These are phyloP conservation scores for Patagioenas fasciata DNA, from an alignment of 2,113 vertebrate genomes.

Conservation along the genomic window DNA sequence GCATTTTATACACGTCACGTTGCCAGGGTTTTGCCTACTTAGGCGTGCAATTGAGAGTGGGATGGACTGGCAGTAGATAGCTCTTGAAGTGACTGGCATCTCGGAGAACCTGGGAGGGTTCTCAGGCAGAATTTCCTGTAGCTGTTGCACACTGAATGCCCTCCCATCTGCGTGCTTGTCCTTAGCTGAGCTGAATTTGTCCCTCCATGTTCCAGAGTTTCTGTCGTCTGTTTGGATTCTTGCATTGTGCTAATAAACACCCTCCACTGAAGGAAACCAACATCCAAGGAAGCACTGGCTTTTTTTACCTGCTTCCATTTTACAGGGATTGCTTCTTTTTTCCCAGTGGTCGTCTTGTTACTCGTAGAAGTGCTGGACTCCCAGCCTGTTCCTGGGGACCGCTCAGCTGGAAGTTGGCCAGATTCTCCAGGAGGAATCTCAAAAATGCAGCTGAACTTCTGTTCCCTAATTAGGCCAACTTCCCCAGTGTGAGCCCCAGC, in stretches of 20 bases:
- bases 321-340: neutral
- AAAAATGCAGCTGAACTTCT: slow-evolving; percentile 87
- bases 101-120: neutral
- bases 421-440: slow-evolving; percentile 80
- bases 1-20: neutral
- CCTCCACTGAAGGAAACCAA: neutral
- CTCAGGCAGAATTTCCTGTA: neutral
- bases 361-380: slow-evolving; percentile 55
- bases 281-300: neutral
- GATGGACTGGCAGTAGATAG: neutral
- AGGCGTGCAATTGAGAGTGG: neutral
- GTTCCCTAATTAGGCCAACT: slow-evolving; percentile 96
- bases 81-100: neutral
- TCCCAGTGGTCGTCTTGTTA: slow-evolving; percentile 25
- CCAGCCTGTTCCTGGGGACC: slow-evolving; percentile 69
- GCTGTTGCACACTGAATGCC: neutral
- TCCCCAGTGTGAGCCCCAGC: slow-evolving; percentile 74
- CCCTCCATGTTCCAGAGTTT: neutral
- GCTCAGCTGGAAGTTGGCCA: slow-evolving; percentile 78
- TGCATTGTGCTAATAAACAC: neutral
- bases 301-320: slow-evolving; percentile 5
- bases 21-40: slow-evolving; percentile 1
- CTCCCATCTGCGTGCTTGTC: neutral
- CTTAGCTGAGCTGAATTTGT: neutral
- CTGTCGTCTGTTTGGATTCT: neutral